Percentiles rank a stretch among this genome's conserved stretches.
phyloP scores from a whole-genome alignment of 1,140 invertebrate genomes.

The Acyrthosiphon pisum region DNA sequence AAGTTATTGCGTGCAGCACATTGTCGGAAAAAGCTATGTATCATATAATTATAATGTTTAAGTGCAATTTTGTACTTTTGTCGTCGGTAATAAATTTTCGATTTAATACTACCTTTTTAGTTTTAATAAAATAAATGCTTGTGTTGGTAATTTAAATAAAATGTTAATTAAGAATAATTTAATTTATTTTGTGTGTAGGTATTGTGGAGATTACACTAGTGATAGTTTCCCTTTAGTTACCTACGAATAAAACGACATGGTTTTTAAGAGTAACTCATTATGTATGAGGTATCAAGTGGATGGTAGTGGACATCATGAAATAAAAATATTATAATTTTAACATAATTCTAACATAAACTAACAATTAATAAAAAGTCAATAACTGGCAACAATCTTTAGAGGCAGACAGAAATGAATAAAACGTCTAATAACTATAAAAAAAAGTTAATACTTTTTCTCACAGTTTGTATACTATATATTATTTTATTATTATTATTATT shows the following conservation, averaged over 20 bases:
- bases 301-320: neutral
- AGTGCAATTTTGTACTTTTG: slow-evolving; percentile 39
- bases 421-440: neutral
- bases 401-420: neutral
- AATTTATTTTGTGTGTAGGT: neutral
- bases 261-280: neutral
- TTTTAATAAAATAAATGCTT: slow-evolving; percentile 27
- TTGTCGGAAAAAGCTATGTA: slow-evolving; percentile 32
- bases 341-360: neutral
- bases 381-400: neutral
- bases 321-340: neutral
- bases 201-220: neutral
- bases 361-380: neutral
- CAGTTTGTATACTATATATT: neutral
- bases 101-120: neutral
- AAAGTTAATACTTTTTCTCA: neutral
- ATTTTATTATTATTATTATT: too few relatives aligned
- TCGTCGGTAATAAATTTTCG: slow-evolving; percentile 37
- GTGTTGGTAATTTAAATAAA: neutral
- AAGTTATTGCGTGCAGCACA: slow-evolving; percentile 34
- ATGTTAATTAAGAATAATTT: slow-evolving; percentile 5
- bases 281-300: neutral
- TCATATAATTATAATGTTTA: slow-evolving; percentile 45
- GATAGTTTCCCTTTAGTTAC: neutral
- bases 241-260: neutral